A percentile compares a stretch with the other conserved stretches of the same genome.
Evolutionary conservation across 2,888 invertebrate genomes (phyloP).

Genomic region (Bibio marci): DNA sequence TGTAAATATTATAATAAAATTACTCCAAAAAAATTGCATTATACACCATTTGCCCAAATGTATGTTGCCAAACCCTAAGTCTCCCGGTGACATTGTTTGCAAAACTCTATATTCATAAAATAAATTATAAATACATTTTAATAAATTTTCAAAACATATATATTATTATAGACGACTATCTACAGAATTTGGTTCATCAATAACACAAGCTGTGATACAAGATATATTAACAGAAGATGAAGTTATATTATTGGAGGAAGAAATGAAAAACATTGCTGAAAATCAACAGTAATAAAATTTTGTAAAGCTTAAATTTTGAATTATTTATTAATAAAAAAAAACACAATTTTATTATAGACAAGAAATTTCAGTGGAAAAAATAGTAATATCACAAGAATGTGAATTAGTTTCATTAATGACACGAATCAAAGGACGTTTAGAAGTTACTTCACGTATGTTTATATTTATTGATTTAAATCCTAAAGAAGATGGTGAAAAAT

Average conservation of each 20-base stretch:
- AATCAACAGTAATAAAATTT: slow-evolving; percentile 21
- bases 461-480: slow-evolving; percentile 40
- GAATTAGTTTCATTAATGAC: slow-evolving; percentile 42
- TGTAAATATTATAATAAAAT: too few species aligned
- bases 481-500: slow-evolving; percentile 31
- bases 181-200: slow-evolving; percentile 25
- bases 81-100: not conserved
- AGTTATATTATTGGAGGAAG: slow-evolving; percentile 30
- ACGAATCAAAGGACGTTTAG: slow-evolving; percentile 39
- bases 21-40: too few species aligned
- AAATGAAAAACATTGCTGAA: slow-evolving; percentile 28
- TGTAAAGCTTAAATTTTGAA: not conserved
- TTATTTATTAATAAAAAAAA: not conserved
- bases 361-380: slow-evolving; percentile 35
- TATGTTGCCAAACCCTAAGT: not conserved
- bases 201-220: slow-evolving; percentile 29
- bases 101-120: not conserved
- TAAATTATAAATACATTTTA: not conserved
- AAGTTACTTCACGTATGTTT: slow-evolving; percentile 39
- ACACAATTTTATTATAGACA: slow-evolving; percentile 10
- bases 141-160: not conserved
- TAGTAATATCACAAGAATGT: slow-evolving; percentile 40
- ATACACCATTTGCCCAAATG: not conserved
- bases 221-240: slow-evolving; percentile 30
- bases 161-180: slow-evolving; percentile 20